phyloP scores from a whole-genome alignment of 2,113 vertebrate species.

The Muscicapa adusta region DNA sequence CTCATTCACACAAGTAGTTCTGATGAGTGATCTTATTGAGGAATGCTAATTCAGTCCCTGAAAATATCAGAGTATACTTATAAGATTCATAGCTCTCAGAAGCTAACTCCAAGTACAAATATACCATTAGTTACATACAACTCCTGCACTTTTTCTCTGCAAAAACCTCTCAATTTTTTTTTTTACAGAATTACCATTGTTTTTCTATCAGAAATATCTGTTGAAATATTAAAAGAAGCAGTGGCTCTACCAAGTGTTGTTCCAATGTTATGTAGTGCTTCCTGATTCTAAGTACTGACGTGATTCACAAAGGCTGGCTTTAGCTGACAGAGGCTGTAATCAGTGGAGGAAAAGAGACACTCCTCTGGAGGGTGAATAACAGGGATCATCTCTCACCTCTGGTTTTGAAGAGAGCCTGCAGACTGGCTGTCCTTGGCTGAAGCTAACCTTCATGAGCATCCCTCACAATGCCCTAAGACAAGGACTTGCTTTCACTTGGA shows the following conservation, averaged over 20 bases:
- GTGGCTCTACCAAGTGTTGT: neutral
- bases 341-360: neutral
- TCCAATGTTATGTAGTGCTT: neutral
- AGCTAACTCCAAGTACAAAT: neutral
- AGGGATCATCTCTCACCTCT: constrained; percentile 20
- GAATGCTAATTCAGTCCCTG: neutral
- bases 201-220: neutral
- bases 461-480: neutral
- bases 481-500: neutral
- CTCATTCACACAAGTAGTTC: neutral
- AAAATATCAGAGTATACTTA: neutral
- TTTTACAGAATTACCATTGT: neutral
- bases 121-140: neutral
- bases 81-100: neutral
- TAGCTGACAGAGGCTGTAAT: neutral
- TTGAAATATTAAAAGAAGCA: neutral
- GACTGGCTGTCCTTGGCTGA: constrained; percentile 5
- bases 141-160: neutral
- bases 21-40: constrained; percentile 4
- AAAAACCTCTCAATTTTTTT: neutral
- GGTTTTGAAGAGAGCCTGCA: neutral
- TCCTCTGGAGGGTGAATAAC: neutral
- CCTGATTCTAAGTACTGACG: neutral
- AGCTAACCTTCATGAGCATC: neutral
- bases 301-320: neutral